Percentiles rank a stretch among this genome's conserved stretches.
phyloP scores from a whole-genome alignment of 2,888 invertebrate species.

The Plebejus anna region DNA sequence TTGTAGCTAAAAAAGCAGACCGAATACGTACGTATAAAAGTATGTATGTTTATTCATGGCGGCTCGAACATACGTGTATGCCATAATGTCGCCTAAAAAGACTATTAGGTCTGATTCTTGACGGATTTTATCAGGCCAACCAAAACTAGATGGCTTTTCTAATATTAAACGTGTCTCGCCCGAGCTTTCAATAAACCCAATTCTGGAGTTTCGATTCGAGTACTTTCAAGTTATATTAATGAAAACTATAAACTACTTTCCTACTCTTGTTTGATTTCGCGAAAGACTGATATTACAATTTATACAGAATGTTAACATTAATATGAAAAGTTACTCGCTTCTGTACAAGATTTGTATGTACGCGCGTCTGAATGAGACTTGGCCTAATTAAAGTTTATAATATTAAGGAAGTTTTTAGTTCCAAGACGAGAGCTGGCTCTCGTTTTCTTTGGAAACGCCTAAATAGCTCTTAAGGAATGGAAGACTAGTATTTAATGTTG shows the following conservation, averaged over 20 bases:
- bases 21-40: too few species aligned
- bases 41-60: background rate
- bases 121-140: background rate
- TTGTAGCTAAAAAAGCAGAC: background rate
- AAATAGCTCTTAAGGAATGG: background rate
- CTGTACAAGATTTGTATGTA: background rate
- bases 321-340: background rate
- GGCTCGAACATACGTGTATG: background rate
- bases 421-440: background rate
- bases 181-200: background rate
- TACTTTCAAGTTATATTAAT: background rate
- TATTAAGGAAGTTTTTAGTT: background rate
- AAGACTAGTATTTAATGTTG: background rate
- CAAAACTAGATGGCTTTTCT: background rate
- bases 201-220: background rate
- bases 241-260: background rate
- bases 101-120: background rate
- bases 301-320: conserved; percentile 4
- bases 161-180: background rate
- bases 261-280: background rate
- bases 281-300: background rate
- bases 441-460: background rate
- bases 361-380: background rate
- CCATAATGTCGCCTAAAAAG: background rate
- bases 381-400: conserved; percentile 7